A percentile compares a stretch with the other conserved stretches of the same genome.
Conservation (phyloP, 1,140 invertebrate genomes). For the Neodiprion virginianus region DNA sequence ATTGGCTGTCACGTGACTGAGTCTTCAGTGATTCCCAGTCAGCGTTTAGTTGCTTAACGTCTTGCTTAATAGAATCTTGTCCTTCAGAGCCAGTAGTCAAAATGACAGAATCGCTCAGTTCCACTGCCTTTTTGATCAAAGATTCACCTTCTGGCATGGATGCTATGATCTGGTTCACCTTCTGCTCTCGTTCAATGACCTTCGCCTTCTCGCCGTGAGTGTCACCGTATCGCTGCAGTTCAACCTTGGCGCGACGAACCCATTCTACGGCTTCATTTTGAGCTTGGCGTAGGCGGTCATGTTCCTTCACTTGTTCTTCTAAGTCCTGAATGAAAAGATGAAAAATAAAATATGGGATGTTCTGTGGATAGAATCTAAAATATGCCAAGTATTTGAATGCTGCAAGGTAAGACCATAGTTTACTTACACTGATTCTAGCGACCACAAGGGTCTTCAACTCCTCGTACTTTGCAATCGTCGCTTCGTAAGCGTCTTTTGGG, state of each 20-base stretch:
- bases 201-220: constrained; percentile 82
- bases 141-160: constrained; percentile 75
- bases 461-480: constrained; percentile 75
- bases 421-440: constrained; percentile 68
- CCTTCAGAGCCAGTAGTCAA: constrained; percentile 86
- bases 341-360: constrained; percentile 1
- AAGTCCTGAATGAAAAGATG: constrained; percentile 62
- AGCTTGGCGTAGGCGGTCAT: constrained; percentile 85
- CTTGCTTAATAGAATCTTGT: constrained; percentile 83
- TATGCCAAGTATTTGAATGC: constrained; percentile 22
- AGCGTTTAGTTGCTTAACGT: constrained; percentile 82
- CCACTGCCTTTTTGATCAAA: constrained; percentile 76
- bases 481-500: constrained; percentile 72
- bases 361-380: constrained; percentile 19
- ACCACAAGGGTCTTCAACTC: constrained; percentile 70
- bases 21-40: constrained; percentile 88
- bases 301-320: constrained; percentile 83
- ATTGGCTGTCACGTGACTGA: constrained; percentile 81
- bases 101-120: constrained; percentile 80
- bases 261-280: constrained; percentile 86
- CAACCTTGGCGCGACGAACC: constrained; percentile 83
- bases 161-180: constrained; percentile 72
- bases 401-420: constrained; percentile 15
- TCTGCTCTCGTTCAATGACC: constrained; percentile 76
- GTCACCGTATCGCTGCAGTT: constrained; percentile 85